Evolutionary conservation across 2,797 vertebrate species (phyloP).

Genomic region (Chelon labrosus): DNA sequence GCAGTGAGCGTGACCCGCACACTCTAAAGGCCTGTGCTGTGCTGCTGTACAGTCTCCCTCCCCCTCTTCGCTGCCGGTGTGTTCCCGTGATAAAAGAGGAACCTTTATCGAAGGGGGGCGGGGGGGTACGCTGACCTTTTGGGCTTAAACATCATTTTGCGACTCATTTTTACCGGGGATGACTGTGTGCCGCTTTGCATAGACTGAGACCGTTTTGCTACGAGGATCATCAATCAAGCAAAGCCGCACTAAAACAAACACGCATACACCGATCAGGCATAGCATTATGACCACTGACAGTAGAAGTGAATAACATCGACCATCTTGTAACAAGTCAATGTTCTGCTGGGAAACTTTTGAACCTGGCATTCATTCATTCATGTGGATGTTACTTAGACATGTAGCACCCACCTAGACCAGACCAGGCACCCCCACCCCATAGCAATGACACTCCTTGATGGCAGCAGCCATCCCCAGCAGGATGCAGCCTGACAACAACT

Average conservation of each 20-base stretch:
- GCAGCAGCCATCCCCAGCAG: too few relatives aligned
- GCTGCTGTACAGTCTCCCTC: neutral
- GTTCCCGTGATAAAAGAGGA: neutral
- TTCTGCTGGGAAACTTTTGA: too few relatives aligned
- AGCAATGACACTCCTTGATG: too few relatives aligned
- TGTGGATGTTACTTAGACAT: too few relatives aligned
- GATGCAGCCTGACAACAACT: too few relatives aligned
- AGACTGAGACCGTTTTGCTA: rapidly evolving
- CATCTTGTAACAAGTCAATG: too few relatives aligned
- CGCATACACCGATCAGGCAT: too few relatives aligned
- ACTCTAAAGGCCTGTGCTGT: constrained; percentile 11
- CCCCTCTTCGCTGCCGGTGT: neutral
- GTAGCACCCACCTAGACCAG: too few relatives aligned
- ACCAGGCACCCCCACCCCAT: too few relatives aligned
- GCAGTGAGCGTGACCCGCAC: constrained; percentile 32
- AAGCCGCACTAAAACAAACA: neutral
- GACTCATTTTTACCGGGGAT: neutral
- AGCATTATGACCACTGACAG: too few relatives aligned
- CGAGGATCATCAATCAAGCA: neutral
- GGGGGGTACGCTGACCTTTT: neutral
- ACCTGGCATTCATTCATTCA: too few relatives aligned
- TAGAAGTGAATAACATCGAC: too few relatives aligned
- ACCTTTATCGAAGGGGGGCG: neutral
- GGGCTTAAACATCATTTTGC: neutral
- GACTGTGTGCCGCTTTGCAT: neutral